These are phyloP conservation scores for Rhynchomys soricoides DNA, from an alignment of 2,113 vertebrate genomes.

Conservation along the genomic window DNA sequence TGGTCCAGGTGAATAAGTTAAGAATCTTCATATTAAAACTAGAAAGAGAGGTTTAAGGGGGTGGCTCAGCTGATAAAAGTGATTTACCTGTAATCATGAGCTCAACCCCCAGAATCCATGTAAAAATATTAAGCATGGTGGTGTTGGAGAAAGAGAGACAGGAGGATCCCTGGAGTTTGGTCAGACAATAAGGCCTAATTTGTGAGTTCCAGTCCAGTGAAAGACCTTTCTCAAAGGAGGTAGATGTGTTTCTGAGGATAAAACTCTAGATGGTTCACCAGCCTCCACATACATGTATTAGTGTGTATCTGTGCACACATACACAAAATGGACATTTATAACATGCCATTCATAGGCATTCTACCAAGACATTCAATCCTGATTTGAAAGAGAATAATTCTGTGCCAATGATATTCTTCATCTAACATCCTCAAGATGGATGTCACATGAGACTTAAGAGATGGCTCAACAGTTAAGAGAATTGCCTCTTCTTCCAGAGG, in stretches of 20 bases:
- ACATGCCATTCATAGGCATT: not conserved
- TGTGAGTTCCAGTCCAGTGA: too few species aligned
- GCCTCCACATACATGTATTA: not conserved
- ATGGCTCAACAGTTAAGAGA: not conserved
- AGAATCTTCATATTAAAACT: constrained; percentile 38
- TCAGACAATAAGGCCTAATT: not conserved
- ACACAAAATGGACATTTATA: not conserved
- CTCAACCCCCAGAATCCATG: not conserved
- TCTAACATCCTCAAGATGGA: not conserved
- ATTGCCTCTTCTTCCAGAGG: not conserved
- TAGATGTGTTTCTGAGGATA: not conserved
- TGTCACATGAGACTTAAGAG: not conserved
- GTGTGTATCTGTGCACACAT: not conserved
- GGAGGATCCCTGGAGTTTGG: not conserved
- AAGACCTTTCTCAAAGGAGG: too few species aligned
- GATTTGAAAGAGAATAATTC: not conserved
- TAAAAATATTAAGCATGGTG: not conserved
- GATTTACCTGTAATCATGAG: not conserved
- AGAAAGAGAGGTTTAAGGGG: not conserved
- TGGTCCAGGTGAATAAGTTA: constrained; percentile 1
- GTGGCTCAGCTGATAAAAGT: not conserved
- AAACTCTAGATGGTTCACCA: not conserved
- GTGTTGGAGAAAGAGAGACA: not conserved
- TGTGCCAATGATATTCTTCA: not conserved
- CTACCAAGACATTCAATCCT: not conserved